Evolutionary conservation across 2,797 vertebrate genomes (phyloP), one percentile per base, ranked within the genome.

Genomic region (Rhynchonycteris naso): DNA sequence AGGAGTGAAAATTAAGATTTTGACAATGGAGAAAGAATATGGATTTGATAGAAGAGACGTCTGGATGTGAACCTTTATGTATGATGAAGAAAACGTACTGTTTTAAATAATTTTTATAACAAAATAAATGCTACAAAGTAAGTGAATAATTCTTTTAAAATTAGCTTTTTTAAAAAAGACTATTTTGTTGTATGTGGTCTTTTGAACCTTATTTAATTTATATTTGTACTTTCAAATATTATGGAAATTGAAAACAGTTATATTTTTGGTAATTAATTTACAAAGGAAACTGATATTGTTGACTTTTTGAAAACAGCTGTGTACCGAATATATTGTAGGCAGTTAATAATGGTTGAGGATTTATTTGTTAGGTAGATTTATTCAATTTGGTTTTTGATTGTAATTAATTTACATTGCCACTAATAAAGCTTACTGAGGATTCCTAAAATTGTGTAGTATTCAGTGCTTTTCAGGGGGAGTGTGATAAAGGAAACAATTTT

Each of bases 191-290:
- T 98, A 97, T 96, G 96, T 98, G 95, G 61, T 81, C 86, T 96
- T 98, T 98, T 98, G 95, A 97, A 97, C 94, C 94, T 97, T 98
- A 97, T 97, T 98, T 98, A 98, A 98, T 97, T 98, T 98, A 96
- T 98, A 97, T 98, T 98, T 98, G 66, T 98, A 97, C 95, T 98
- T 98, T 98, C 68, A 98, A 98, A 96, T 98, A 91, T 91, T 98
- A 98, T 97, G 95, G 90, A 98, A 95, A 98, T 97, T 96, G 96
- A 98, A 97, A 96, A 87, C 35, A 87, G 92, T 98, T 98, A 96
- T 98, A 95, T 97, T 98, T 97, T 98, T 96, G 95, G 91, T 95
- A 94, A 84, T 96, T 97, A 97, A 93, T 4, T 3, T 98, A 97
- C 96, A 98, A 97, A 97, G 97, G 93, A 93, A 96, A 96, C 96